Conservation (phyloP, 1,140 invertebrate genomes). For the Manduca sexta region DNA sequence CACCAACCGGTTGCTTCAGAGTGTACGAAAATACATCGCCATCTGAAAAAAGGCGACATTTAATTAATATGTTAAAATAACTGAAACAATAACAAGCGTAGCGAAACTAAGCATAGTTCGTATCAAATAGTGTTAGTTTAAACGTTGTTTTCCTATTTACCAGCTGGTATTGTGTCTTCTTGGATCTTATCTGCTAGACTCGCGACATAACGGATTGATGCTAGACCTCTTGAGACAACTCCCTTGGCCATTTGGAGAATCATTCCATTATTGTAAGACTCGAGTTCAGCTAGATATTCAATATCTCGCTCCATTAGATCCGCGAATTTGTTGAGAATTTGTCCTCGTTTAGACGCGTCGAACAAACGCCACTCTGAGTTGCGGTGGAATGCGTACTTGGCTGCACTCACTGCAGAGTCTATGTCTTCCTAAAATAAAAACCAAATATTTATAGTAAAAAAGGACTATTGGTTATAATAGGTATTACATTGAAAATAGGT, state of each 20-base stretch:
- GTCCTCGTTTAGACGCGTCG: slow-evolving; percentile 77
- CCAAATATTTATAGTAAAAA: no score
- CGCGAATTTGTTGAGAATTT: slow-evolving; percentile 73
- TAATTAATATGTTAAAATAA: not conserved
- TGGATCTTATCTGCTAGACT: slow-evolving; percentile 79
- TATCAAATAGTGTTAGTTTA: not conserved
- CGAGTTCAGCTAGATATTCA: slow-evolving; percentile 77
- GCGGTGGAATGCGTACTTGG: slow-evolving; percentile 79
- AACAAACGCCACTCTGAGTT: slow-evolving; percentile 82
- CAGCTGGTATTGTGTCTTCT: slow-evolving; percentile 65
- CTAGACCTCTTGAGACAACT: slow-evolving; percentile 75
- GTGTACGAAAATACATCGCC: slow-evolving; percentile 34
- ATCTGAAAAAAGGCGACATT: slow-evolving; percentile 4
- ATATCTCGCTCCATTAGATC: slow-evolving; percentile 81
- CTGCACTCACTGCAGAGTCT: slow-evolving; percentile 85
- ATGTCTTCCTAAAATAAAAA: slow-evolving; percentile 76
- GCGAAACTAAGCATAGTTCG: not conserved
- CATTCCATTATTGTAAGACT: slow-evolving; percentile 55
- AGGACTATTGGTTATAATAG: no score
- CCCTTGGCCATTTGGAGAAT: slow-evolving; percentile 74
- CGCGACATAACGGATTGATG: slow-evolving; percentile 50
- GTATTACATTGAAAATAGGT: no score
- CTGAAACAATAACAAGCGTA: not conserved
- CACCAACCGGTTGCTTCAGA: slow-evolving; percentile 60
- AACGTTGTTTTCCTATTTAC: slow-evolving; percentile 10